Conservation (phyloP, 1,140 invertebrate species). For the Odontomachus brunneus region DNA sequence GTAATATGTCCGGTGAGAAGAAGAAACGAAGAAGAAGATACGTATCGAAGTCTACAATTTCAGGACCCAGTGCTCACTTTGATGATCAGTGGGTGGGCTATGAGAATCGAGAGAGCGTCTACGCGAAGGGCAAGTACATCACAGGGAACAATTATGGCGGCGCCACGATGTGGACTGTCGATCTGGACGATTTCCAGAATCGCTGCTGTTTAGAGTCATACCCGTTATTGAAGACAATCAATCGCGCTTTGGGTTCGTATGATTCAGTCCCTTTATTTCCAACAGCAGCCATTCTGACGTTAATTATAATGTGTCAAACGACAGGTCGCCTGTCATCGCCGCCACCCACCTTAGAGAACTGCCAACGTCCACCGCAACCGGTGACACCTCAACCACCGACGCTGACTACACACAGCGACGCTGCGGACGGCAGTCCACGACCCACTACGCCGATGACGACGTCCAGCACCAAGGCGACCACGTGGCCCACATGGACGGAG, state of each 20-base stretch:
- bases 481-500: conserved; percentile 82
- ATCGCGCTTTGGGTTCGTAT: conserved; percentile 88
- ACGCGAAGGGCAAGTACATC: conserved; percentile 92
- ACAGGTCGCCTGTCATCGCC: conserved; percentile 86
- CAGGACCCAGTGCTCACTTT: conserved; percentile 92
- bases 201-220: conserved; percentile 91
- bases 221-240: conserved; percentile 91
- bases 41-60: conserved; percentile 5
- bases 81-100: conserved; percentile 96
- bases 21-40: too few relatives aligned
- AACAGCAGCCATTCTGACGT: neutral
- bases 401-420: conserved; percentile 87
- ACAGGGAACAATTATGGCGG: conserved; percentile 90
- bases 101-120: conserved; percentile 92
- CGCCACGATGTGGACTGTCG: conserved; percentile 95
- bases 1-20: neutral
- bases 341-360: conserved; percentile 85
- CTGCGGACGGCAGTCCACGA: conserved; percentile 72
- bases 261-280: conserved; percentile 19
- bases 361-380: conserved; percentile 88
- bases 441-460: conserved; percentile 82
- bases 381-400: conserved; percentile 90
- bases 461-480: conserved; percentile 77
- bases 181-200: conserved; percentile 95
- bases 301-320: neutral